Evolutionary conservation across 2,797 vertebrate genomes (phyloP).

Genomic region (Anguilla megastoma): DNA sequence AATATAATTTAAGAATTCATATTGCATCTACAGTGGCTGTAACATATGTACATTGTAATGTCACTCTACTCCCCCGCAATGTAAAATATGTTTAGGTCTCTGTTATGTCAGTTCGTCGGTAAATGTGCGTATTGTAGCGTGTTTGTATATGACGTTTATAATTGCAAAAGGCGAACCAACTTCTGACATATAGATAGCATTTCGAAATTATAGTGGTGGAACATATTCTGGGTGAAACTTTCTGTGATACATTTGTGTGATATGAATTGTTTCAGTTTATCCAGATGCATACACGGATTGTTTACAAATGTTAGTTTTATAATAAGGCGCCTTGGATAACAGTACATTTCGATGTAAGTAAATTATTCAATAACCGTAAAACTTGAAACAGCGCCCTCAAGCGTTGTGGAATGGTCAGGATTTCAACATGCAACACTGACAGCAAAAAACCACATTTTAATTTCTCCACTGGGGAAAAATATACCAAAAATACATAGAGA

Average conservation of each 20-base stretch:
- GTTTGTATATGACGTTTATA: not conserved
- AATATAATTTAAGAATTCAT: too few species aligned
- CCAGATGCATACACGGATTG: not conserved
- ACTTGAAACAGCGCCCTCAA: slow-evolving; percentile 8
- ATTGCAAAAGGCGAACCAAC: not conserved
- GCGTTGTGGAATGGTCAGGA: not conserved
- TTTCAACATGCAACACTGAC: not conserved
- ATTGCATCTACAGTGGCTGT: too few species aligned
- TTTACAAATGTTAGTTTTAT: not conserved
- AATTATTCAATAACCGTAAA: not conserved
- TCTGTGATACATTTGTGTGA: not conserved
- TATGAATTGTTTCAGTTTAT: not conserved
- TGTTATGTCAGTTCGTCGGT: not conserved
- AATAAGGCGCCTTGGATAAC: not conserved
- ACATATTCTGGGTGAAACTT: not conserved
- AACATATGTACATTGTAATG: too few species aligned
- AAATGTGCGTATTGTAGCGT: not conserved
- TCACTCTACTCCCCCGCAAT: too few species aligned
- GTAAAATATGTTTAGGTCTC: too few species aligned
- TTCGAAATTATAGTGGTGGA: not conserved
- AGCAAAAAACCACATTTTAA: not conserved
- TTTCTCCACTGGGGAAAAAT: not conserved
- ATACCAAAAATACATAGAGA: not conserved
- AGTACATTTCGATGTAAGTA: not conserved
- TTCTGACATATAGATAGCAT: not conserved